phyloP scores from a whole-genome alignment of 2,797 vertebrate species.

The Arctocebus calabarensis region DNA sequence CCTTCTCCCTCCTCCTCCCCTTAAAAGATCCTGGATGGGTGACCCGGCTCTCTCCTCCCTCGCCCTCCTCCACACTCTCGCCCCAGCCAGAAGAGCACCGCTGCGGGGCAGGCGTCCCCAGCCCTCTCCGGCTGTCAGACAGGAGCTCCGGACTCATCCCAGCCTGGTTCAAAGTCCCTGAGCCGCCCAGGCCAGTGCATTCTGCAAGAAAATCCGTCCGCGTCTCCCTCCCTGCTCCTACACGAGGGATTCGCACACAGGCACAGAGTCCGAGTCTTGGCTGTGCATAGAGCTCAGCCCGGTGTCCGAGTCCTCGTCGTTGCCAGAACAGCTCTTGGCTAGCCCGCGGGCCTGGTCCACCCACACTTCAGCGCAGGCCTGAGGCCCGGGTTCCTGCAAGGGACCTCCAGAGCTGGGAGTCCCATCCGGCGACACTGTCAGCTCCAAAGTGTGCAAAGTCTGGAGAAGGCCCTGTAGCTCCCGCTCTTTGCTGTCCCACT shows the following conservation, averaged over 20 bases:
- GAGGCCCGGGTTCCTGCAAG: conserved; percentile 26
- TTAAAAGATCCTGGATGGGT: background rate
- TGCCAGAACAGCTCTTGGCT: conserved; percentile 90
- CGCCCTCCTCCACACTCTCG: background rate
- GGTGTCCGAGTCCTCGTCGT: conserved; percentile 98
- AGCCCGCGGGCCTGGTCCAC: conserved; percentile 87
- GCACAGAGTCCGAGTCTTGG: conserved; percentile 96
- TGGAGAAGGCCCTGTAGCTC: conserved; percentile 93
- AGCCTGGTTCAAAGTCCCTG: background rate
- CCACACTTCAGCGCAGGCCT: conserved; percentile 86
- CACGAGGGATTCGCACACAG: conserved; percentile 96
- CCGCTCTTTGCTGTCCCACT: conserved; percentile 92
- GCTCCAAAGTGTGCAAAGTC: conserved; percentile 89
- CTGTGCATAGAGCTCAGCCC: conserved; percentile 99
- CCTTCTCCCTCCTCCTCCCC: background rate
- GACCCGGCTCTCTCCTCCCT: background rate
- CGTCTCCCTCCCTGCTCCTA: conserved; percentile 79
- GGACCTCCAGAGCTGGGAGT: background rate
- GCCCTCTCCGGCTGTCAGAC: background rate
- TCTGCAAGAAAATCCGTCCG: background rate
- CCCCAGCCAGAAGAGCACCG: background rate
- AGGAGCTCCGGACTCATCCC: background rate
- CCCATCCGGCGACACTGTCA: conserved; percentile 40
- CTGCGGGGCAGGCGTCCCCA: background rate
- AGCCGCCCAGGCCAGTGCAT: background rate